These are phyloP conservation scores for Gobionotothen gibberifrons DNA, from an alignment of 2,797 vertebrate genomes.

Conservation along the genomic window DNA sequence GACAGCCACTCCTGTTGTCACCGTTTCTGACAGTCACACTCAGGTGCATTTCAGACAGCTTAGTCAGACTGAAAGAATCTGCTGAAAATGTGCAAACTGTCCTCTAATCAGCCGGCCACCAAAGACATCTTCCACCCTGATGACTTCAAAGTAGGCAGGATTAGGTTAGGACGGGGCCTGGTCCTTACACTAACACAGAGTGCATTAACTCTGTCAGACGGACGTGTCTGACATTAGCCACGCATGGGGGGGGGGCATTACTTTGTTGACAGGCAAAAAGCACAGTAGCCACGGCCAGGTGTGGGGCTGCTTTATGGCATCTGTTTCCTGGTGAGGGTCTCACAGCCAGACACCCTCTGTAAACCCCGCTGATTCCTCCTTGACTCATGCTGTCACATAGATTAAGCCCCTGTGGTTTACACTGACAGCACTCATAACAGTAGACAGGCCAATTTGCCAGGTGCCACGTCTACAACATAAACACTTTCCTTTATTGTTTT, in stretches of 20 bases:
- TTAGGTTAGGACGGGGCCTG: constrained; percentile 30
- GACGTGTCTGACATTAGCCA: constrained; percentile 54
- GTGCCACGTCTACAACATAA: constrained; percentile 26
- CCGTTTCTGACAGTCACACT: constrained; percentile 7
- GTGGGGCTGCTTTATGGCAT: constrained; percentile 56
- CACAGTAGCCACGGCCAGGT: constrained; percentile 71
- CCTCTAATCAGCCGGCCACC: constrained; percentile 15
- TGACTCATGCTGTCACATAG: constrained; percentile 20
- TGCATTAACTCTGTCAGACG: constrained; percentile 49
- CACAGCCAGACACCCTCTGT: constrained; percentile 22
- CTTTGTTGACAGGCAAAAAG: constrained; percentile 65
- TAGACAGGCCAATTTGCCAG: constrained; percentile 32
- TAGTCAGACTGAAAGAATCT: constrained; percentile 7
- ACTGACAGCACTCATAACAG: constrained; percentile 17
- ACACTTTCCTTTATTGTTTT: constrained; percentile 11
- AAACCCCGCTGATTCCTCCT: constrained; percentile 34
- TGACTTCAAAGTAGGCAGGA: constrained; percentile 59
- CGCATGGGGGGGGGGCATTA: constrained; percentile 45
- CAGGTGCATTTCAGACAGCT: constrained; percentile 17
- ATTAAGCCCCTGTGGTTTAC: constrained; percentile 32
- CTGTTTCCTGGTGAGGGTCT: constrained; percentile 47
- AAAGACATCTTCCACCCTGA: constrained; percentile 22
- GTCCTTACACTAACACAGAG: constrained; percentile 40
- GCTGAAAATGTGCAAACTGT: constrained; percentile 20
- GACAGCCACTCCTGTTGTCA: constrained; percentile 13